These are phyloP conservation scores for Tragelaphus scriptus DNA, from an alignment of 2,113 vertebrate species.

Conservation along the genomic window DNA sequence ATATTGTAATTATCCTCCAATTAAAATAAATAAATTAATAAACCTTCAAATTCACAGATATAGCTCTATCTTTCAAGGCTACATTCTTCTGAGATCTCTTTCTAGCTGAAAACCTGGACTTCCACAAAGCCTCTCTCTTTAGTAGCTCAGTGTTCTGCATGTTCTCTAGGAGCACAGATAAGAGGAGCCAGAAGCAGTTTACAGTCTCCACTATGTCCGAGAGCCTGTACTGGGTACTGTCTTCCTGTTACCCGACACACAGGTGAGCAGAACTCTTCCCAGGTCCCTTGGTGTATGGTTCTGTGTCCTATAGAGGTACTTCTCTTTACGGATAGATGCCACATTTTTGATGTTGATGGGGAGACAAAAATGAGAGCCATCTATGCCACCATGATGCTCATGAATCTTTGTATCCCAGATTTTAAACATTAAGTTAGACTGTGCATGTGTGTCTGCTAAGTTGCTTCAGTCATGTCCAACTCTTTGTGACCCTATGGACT, in stretches of 20 bases:
- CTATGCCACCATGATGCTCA: not conserved
- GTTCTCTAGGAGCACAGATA: not conserved
- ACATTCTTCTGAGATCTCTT: not conserved
- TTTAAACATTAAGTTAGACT: not conserved
- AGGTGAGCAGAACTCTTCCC: not conserved
- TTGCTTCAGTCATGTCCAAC: not conserved
- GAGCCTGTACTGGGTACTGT: not conserved
- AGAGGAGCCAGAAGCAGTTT: not conserved
- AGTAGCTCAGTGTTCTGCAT: not conserved
- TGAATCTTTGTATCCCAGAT: not conserved
- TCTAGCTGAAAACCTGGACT: not conserved
- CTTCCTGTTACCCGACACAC: not conserved
- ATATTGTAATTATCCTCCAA: not conserved
- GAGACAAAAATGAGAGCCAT: not conserved
- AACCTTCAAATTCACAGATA: not conserved
- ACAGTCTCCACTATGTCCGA: not conserved
- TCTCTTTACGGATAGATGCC: not conserved
- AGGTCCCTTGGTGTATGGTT: not conserved
- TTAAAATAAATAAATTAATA: not conserved
- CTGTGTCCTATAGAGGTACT: not conserved
- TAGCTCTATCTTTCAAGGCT: not conserved
- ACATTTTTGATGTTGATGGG: not conserved
- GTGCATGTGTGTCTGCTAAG: not conserved
- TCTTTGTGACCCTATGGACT: not conserved
- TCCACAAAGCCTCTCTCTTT: not conserved